phyloP scores from a whole-genome alignment of 2,797 vertebrate species.

The Lithobates sylvaticus region DNA sequence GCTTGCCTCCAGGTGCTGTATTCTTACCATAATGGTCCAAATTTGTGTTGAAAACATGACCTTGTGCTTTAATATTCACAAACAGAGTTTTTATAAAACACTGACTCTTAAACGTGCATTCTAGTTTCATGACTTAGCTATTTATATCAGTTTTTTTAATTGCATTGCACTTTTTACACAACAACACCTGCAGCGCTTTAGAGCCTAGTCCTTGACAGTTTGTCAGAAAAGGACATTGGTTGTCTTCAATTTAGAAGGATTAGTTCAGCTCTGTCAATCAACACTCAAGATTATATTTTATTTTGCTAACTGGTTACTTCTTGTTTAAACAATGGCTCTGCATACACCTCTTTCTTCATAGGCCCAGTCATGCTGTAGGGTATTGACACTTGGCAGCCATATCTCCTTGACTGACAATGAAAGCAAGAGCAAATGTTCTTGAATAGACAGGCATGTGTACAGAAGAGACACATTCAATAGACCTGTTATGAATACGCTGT shows the following conservation, averaged over 20 bases:
- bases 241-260: slow-evolving; percentile 32
- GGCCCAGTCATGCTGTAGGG: slow-evolving; percentile 26
- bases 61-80: background rate
- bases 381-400: slow-evolving; percentile 55
- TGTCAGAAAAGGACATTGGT: slow-evolving; percentile 40
- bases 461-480: slow-evolving; percentile 13
- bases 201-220: slow-evolving; percentile 33
- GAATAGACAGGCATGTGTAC: slow-evolving; percentile 40
- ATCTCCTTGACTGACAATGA: slow-evolving; percentile 58
- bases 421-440: slow-evolving; percentile 21
- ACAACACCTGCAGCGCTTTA: slow-evolving; percentile 49
- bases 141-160: slow-evolving; percentile 8
- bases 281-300: slow-evolving; percentile 39
- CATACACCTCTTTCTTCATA: slow-evolving; percentile 43
- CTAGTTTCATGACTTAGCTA: background rate
- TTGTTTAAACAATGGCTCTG: slow-evolving; percentile 56
- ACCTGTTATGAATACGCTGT: slow-evolving; percentile 50
- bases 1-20: too few species aligned
- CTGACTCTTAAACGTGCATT: background rate
- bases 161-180: slow-evolving; percentile 18
- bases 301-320: slow-evolving; percentile 56
- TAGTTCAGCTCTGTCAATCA: slow-evolving; percentile 8
- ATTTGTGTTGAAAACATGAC: too few species aligned
- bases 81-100: background rate
- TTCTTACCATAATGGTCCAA: background rate